These are phyloP conservation scores for Pemphredon lugubris DNA, from an alignment of 2,888 invertebrate species.

Conservation along the genomic window DNA sequence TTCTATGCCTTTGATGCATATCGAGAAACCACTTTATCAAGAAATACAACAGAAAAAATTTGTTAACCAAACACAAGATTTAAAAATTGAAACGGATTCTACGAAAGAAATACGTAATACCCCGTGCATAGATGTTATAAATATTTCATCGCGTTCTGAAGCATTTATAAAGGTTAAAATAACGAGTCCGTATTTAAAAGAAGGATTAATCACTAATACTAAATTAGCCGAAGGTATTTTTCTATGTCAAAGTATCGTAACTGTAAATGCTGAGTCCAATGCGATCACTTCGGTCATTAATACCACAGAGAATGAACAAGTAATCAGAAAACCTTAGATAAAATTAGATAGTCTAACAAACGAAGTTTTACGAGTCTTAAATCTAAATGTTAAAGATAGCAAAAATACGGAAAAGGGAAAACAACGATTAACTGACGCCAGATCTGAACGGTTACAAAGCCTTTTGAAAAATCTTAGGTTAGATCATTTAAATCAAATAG, in stretches of 20 bases:
- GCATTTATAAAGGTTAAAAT: not conserved
- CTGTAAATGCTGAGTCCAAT: not conserved
- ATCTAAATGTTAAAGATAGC: not conserved
- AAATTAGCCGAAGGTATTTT: not conserved
- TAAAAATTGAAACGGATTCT: too few species aligned
- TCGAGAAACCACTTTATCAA: too few species aligned
- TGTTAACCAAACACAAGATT: too few species aligned
- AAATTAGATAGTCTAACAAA: not conserved
- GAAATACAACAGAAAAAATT: too few species aligned
- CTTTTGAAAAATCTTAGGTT: not conserved
- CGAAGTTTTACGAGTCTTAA: not conserved
- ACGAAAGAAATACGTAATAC: too few species aligned
- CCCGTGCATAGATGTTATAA: too few species aligned
- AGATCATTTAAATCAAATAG: slow-evolving; percentile 2
- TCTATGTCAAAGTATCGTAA: not conserved
- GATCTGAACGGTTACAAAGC: not conserved
- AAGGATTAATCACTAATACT: not conserved
- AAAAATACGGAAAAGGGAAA: not conserved
- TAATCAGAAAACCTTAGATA: not conserved
- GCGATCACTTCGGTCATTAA: not conserved
- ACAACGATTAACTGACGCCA: not conserved
- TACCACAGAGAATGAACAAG: not conserved
- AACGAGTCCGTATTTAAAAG: not conserved
- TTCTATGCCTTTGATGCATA: too few species aligned
- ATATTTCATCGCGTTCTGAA: too few species aligned